Conservation (phyloP, 2,888 invertebrate species). For the Drosophila nigritarsus region DNA sequence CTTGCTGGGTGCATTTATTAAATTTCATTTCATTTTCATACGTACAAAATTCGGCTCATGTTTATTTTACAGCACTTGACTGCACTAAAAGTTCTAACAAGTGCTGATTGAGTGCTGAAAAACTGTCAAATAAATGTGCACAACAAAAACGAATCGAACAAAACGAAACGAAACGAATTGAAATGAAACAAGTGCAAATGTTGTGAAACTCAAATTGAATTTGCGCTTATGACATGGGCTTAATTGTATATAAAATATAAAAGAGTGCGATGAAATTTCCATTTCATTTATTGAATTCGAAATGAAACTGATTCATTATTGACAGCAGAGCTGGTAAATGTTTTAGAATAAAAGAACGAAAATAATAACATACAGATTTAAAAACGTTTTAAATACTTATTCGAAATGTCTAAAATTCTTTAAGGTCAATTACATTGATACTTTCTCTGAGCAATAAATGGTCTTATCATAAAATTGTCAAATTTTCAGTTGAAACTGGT, state of each 20-base stretch:
- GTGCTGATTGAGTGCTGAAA: slow-evolving; percentile 76
- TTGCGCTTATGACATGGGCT: slow-evolving; percentile 64
- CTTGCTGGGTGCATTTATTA: slow-evolving; percentile 66
- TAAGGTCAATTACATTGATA: not conserved
- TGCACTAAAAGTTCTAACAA: slow-evolving; percentile 77
- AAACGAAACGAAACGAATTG: slow-evolving; percentile 9
- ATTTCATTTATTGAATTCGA: slow-evolving; percentile 49
- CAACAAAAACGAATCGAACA: slow-evolving; percentile 25
- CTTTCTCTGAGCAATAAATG: not conserved
- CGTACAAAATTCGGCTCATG: slow-evolving; percentile 60
- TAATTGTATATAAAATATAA: slow-evolving; percentile 38
- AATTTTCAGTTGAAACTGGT: not conserved
- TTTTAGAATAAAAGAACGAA: not conserved
- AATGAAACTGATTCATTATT: slow-evolving; percentile 40
- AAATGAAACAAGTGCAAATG: slow-evolving; percentile 31
- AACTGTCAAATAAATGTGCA: slow-evolving; percentile 70
- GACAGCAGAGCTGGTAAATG: slow-evolving; percentile 16
- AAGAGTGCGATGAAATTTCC: slow-evolving; percentile 38
- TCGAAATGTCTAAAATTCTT: not conserved
- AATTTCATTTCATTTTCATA: slow-evolving; percentile 72
- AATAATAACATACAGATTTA: not conserved
- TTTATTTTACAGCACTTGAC: slow-evolving; percentile 72
- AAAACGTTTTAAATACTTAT: not conserved
- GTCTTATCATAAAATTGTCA: not conserved
- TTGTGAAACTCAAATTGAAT: slow-evolving; percentile 70